These are phyloP conservation scores for Lithophane leautieri DNA, from an alignment of 2,888 invertebrate genomes.

Conservation along the genomic window DNA sequence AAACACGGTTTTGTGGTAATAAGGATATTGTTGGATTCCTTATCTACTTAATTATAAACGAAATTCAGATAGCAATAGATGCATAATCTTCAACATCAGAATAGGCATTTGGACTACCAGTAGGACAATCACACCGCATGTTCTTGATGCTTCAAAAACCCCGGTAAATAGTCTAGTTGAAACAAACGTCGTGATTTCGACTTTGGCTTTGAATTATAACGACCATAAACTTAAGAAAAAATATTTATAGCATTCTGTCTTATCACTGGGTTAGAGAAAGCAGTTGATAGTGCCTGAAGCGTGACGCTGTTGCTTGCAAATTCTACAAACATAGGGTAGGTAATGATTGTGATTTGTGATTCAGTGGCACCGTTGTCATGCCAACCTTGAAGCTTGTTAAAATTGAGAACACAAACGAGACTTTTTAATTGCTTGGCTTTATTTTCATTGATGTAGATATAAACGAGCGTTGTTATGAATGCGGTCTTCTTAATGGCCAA, in stretches of 20 bases:
- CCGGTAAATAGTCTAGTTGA: not conserved
- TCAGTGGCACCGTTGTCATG: conserved; percentile 61
- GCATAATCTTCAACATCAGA: not conserved
- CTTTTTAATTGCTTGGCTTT: conserved; percentile 45
- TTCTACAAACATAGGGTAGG: conserved; percentile 60
- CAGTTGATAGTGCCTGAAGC: conserved; percentile 54
- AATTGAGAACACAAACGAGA: conserved; percentile 29
- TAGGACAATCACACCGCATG: not conserved
- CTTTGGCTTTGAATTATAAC: not conserved
- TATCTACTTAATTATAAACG: not conserved
- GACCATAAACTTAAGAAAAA: conserved; percentile 40
- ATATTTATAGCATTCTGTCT: conserved; percentile 28
- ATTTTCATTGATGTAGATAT: conserved; percentile 44
- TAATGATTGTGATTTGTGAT: conserved; percentile 64
- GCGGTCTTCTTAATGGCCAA: conserved; percentile 18
- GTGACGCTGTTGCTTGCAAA: conserved; percentile 63
- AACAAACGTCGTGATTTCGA: not conserved
- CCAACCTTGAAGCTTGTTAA: conserved; percentile 62
- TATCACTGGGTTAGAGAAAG: conserved; percentile 63
- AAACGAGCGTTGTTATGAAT: conserved; percentile 35
- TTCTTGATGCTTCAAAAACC: not conserved
- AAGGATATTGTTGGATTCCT: not conserved
- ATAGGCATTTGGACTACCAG: not conserved
- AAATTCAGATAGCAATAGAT: conserved; percentile 2
- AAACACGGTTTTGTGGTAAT: no score